Evolutionary conservation across 2,888 invertebrate species (phyloP), one percentile per base, ranked within the genome.

Genomic region (Eupithecia vulgata): DNA sequence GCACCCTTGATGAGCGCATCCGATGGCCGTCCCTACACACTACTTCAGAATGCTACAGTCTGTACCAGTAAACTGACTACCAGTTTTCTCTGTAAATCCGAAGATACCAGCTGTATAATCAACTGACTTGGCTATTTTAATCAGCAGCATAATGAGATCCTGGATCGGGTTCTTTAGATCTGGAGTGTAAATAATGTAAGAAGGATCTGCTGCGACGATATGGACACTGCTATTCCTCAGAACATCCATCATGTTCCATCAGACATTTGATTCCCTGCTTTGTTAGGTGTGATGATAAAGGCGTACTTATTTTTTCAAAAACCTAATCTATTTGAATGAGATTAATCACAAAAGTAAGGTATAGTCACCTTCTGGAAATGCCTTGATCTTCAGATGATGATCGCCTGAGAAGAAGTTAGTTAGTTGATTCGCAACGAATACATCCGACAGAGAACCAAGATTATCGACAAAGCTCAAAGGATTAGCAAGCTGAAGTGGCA

Each of bases 61-160:
- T 6, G 10, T 10, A 57, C 57, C 17, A 34, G 34, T 61, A 37
- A 64, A 25, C 52, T 64, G 57, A 17, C n/a, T 35, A 48, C 59
- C 65, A 25, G 73, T 40, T 74, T 71, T n/a, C 30, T 42, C 17
- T 65, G 34, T 66, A 52, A 66, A 48, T 52, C 5, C 1, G 21
- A 13, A 42, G 13, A 59, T 61, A 74, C 52, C 73, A 76, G 71
- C 73, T 68, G 75, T 73, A 71, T 68, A 72, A 74, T 68, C 59
- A 68, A 71, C 62, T 45, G 59, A 52, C 66, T 65, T 66, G 37
- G 25, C 68, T 75, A 72, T 68, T 73, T 75, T 71, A 68, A 73
- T 70, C 71, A 64, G 64, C 40, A n/a, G 67, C 62, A 64, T 74
- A 69, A 72, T 72, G 57, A 68, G 71, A 74, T 74, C 72, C 72